These are phyloP conservation scores for Bothrops jararaca DNA, from an alignment of 2,113 vertebrate genomes.

Conservation along the genomic window DNA sequence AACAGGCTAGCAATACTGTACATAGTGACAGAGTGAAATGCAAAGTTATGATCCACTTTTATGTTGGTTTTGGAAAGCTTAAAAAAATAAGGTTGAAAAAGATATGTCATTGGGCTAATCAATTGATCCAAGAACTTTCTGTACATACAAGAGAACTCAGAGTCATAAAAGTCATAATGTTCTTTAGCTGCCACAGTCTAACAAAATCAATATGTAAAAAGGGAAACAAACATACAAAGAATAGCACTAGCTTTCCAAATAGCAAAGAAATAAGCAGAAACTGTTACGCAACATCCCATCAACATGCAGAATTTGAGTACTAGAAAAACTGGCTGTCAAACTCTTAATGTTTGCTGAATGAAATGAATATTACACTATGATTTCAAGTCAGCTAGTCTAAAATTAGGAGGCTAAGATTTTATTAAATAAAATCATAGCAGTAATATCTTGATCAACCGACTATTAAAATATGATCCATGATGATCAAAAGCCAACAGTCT, in stretches of 20 bases:
- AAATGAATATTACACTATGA: not conserved
- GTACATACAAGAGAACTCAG: not conserved
- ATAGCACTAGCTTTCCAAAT: not conserved
- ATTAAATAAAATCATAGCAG: not conserved
- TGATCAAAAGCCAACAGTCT: not conserved
- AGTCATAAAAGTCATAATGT: not conserved
- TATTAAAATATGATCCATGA: not conserved
- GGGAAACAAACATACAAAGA: not conserved
- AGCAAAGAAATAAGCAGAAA: not conserved
- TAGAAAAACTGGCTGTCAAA: not conserved
- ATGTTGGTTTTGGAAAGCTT: not conserved
- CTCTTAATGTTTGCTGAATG: not conserved
- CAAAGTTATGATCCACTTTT: not conserved
- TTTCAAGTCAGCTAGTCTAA: not conserved
- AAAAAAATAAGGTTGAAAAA: not conserved
- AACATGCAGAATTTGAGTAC: not conserved
- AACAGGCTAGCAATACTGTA: not conserved
- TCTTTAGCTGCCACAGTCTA: not conserved
- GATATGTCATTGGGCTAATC: not conserved
- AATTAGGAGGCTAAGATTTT: not conserved
- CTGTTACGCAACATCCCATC: not conserved
- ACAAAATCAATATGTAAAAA: not conserved
- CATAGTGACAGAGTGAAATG: not conserved
- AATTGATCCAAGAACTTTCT: not conserved
- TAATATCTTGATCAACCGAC: not conserved